phyloP scores from a whole-genome alignment of 1,140 invertebrate species.

The Potamilus streckersoni region DNA sequence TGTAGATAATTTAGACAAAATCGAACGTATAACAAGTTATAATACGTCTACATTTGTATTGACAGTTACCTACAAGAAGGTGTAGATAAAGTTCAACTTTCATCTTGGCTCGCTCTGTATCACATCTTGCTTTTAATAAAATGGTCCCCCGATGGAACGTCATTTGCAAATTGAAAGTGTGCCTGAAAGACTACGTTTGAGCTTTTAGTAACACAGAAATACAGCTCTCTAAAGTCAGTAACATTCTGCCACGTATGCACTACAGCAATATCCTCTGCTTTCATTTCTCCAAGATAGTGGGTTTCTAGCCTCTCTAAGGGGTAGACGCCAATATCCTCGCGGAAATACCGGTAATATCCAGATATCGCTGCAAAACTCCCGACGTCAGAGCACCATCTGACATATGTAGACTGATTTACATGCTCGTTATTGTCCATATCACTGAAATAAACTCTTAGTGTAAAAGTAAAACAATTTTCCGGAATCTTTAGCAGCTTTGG shows the following conservation, averaged over 20 bases:
- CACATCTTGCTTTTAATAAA: too few relatives aligned
- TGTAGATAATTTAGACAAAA: too few relatives aligned
- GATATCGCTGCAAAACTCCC: constrained; percentile 21
- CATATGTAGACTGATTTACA: constrained; percentile 25
- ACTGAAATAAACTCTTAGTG: constrained; percentile 6
- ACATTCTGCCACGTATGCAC: constrained; percentile 24
- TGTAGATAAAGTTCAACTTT: too few relatives aligned
- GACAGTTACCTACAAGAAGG: too few relatives aligned
- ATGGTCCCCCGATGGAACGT: too few relatives aligned
- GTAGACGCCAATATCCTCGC: constrained; percentile 18
- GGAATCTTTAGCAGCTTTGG: constrained; percentile 12
- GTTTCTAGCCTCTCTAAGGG: constrained; percentile 4
- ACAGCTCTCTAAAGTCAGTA: background rate
- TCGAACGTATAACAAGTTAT: too few relatives aligned
- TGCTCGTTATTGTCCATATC: constrained; percentile 28
- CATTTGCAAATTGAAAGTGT: background rate
- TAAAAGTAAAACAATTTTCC: constrained; percentile 8
- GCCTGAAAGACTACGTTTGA: constrained; percentile 7
- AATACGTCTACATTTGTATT: too few relatives aligned
- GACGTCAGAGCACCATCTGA: constrained; percentile 28
- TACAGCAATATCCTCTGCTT: constrained; percentile 11
- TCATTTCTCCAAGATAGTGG: constrained; percentile 20
- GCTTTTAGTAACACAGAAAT: constrained; percentile 20
- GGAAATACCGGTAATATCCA: constrained; percentile 15
- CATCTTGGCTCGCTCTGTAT: too few relatives aligned